Base-by-base conservation (phyloP, 2,113 vertebrate genomes). In the Suncus etruscus region DNA sequence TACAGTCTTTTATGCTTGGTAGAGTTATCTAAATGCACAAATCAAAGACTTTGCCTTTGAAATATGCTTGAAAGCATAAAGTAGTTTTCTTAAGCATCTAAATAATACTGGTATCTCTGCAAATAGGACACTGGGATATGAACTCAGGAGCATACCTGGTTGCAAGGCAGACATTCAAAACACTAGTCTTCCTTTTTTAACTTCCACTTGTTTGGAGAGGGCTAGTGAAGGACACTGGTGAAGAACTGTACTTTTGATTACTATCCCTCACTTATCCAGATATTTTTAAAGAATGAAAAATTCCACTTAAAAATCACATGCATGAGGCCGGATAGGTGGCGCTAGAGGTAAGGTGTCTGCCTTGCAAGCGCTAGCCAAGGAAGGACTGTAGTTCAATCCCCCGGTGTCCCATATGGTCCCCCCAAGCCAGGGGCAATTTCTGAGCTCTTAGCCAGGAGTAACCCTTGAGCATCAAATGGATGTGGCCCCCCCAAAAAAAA, bases 211-310 rank as follows among this genome's bases (percentile, higher is more conserved):
- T 25, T 31, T 51, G 45, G 6, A 63, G 31, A 25, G 12, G 15
- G 27, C 61, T 75, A 47, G 58, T 48, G n/a, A 27, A 65, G 11
- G 18, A 5, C 8, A 15, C 7, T 78, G 18, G 48, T 22, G 31
- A 87, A 63, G 31, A 83, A n/a, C 47, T 77, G 58, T 63, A 73
- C 12, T 32, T 50, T 74, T 78, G 45, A 29, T 63, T 86, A 25
- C n/a, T 68, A 16, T 73, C 5, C 69, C 54, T 54, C 54, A 50
- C 76, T 77, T 27, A 68, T 22, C 54, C 24, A 83, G 29, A 50
- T 75, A 45, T 84, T 68, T 73, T 73, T 65, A 14, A 81, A 93
- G 58, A 50, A 72, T 70, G 29, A 72, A 87, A 22, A 14, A 63
- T 70, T 39, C 51, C 82, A 76, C 4, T 7, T 22, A 69, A 69